Evolutionary conservation across 2,113 vertebrate species (phyloP).

Genomic region (Phylloscopus trochilus): DNA sequence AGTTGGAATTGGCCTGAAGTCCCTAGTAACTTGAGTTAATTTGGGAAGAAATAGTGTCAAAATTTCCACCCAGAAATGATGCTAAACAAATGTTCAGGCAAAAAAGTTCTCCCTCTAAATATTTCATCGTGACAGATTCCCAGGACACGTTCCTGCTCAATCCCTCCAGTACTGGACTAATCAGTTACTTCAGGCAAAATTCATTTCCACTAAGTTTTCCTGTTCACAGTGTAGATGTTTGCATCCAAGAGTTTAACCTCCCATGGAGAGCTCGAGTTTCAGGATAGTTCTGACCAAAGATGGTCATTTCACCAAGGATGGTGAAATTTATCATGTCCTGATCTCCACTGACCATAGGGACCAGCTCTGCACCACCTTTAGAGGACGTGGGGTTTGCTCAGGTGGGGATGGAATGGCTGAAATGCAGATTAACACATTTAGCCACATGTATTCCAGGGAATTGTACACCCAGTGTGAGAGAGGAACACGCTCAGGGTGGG

Average conservation of each 20-base stretch:
- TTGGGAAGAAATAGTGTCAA: neutral
- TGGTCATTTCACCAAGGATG: neutral
- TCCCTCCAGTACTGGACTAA: neutral
- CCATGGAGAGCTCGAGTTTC: fast-evolving
- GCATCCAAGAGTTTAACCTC: neutral
- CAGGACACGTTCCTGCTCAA: neutral
- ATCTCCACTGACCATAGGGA: neutral
- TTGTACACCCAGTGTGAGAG: neutral
- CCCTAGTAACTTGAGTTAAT: neutral
- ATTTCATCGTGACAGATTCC: neutral
- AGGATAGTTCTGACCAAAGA: neutral
- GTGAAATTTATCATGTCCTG: neutral
- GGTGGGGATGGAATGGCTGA: neutral
- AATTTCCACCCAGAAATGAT: slow-evolving; percentile 14
- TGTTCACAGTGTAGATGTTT: neutral
- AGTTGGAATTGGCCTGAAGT: neutral
- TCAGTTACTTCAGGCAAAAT: neutral
- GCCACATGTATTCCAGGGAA: neutral
- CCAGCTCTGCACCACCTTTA: neutral
- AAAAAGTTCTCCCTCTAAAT: neutral
- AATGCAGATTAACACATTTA: neutral
- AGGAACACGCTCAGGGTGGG: neutral
- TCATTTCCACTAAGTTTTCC: neutral
- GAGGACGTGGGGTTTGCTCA: neutral
- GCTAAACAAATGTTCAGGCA: slow-evolving; percentile 15